Percentiles rank a stretch among this genome's conserved stretches.
Evolutionary conservation across 2,113 vertebrate species (phyloP).

Genomic region (Mirounga angustirostris): DNA sequence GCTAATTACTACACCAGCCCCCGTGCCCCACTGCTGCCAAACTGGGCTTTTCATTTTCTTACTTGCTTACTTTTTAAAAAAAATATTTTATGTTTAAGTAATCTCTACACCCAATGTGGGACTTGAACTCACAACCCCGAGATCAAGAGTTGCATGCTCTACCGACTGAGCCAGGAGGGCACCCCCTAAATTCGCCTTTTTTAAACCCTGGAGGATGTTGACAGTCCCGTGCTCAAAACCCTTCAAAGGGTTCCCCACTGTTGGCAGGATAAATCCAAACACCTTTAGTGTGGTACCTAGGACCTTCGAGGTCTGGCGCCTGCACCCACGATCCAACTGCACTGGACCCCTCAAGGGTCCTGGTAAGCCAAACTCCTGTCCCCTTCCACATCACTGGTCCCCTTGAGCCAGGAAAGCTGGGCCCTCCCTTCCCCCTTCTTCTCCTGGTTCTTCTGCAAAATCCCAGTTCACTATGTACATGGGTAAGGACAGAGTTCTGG

Average conservation of each 20-base stretch:
- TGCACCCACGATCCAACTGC: neutral
- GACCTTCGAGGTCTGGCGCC: neutral
- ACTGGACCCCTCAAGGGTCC: neutral
- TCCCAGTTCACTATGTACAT: neutral
- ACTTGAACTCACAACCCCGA: neutral
- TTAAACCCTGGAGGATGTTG: neutral
- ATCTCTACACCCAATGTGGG: neutral
- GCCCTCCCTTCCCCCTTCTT: neutral
- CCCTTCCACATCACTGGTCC: accelerated
- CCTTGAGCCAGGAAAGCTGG: neutral
- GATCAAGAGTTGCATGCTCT: neutral
- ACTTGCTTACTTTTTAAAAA: neutral
- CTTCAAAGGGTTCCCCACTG: neutral
- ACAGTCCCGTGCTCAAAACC: neutral
- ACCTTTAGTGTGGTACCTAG: no score
- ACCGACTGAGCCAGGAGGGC: neutral
- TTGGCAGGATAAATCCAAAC: neutral
- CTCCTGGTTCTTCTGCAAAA: neutral
- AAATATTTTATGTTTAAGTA: neutral
- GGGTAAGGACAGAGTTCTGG: neutral
- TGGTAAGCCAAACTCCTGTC: neutral
- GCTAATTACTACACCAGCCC: neutral
- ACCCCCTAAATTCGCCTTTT: neutral
- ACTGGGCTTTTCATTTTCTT: neutral
- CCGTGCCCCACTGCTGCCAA: accelerated